Percentiles rank a stretch among this genome's conserved stretches.
Conservation (phyloP, 2,888 invertebrate species). For the Strigamia crassipes region DNA sequence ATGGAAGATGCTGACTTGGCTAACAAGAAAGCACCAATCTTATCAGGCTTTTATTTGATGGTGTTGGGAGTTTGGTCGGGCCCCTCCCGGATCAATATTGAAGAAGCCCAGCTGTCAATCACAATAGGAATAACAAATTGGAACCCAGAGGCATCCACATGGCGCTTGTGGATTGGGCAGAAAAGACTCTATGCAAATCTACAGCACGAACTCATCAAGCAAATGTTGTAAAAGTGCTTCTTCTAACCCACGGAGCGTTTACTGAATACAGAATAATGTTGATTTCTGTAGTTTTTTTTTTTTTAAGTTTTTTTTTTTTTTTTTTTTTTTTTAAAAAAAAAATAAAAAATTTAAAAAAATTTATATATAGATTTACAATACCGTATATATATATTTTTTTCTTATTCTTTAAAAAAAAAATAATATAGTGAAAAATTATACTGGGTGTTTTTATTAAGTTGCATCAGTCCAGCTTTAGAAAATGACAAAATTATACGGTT, state of each 20-base stretch:
- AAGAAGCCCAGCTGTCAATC: conserved; percentile 34
- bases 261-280: conserved; percentile 15
- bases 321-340: too few relatives aligned
- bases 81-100: conserved; percentile 29
- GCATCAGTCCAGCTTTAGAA: conserved; percentile 24
- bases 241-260: conserved; percentile 17
- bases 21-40: conserved; percentile 31
- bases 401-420: not conserved
- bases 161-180: conserved; percentile 29
- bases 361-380: not conserved
- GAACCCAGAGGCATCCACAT: conserved; percentile 25
- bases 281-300: not conserved
- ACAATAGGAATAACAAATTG: conserved; percentile 36
- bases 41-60: conserved; percentile 26
- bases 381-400: not conserved
- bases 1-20: conserved; percentile 31
- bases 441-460: conserved; percentile 7
- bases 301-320: not conserved
- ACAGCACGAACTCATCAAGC: conserved; percentile 23
- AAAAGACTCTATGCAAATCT: conserved; percentile 18
- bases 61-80: conserved; percentile 14
- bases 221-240: conserved; percentile 35
- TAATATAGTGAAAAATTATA: conserved; percentile 4
- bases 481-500: conserved; percentile 29
- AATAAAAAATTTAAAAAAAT: not conserved